A percentile compares a stretch with the other conserved stretches of the same genome.
Conservation (phyloP, 2,888 invertebrate genomes). For the Tortricodes alternella region DNA sequence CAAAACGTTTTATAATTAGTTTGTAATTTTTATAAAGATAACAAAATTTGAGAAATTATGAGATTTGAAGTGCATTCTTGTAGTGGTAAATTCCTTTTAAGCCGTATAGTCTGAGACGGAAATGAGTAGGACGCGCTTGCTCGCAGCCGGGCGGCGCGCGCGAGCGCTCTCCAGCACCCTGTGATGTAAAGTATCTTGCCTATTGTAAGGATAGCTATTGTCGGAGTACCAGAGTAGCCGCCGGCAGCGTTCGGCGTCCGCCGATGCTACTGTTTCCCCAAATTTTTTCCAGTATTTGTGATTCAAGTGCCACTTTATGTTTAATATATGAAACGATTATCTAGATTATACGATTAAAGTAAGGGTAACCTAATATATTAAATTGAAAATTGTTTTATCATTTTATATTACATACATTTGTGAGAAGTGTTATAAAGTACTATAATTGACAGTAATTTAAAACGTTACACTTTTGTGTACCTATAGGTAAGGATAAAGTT, state of each 20-base stretch:
- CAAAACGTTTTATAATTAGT: constrained; percentile 73
- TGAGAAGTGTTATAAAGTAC: constrained; percentile 82
- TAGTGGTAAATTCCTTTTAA: constrained; percentile 79
- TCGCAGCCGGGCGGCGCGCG: background rate
- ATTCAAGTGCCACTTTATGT: constrained; percentile 91
- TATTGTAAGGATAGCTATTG: constrained; percentile 77
- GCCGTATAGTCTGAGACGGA: constrained; percentile 78
- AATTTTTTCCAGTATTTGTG: constrained; percentile 89
- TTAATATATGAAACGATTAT: constrained; percentile 85
- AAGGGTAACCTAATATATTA: constrained; percentile 83
- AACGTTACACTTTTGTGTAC: constrained; percentile 82
- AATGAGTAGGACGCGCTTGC: constrained; percentile 49
- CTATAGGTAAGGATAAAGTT: constrained; percentile 79
- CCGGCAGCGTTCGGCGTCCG: constrained; percentile 64
- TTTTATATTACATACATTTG: constrained; percentile 83
- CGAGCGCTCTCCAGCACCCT: constrained; percentile 54
- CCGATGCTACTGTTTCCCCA: constrained; percentile 81
- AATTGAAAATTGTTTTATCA: constrained; percentile 84
- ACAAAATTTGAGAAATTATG: constrained; percentile 77
- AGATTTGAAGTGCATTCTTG: constrained; percentile 82
- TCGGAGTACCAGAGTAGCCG: constrained; percentile 62
- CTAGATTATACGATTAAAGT: constrained; percentile 83
- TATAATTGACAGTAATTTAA: constrained; percentile 81
- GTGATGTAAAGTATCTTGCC: constrained; percentile 79
- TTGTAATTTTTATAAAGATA: constrained; percentile 72